phyloP scores from a whole-genome alignment of 2,797 vertebrate species.

The Chanos chanos region DNA sequence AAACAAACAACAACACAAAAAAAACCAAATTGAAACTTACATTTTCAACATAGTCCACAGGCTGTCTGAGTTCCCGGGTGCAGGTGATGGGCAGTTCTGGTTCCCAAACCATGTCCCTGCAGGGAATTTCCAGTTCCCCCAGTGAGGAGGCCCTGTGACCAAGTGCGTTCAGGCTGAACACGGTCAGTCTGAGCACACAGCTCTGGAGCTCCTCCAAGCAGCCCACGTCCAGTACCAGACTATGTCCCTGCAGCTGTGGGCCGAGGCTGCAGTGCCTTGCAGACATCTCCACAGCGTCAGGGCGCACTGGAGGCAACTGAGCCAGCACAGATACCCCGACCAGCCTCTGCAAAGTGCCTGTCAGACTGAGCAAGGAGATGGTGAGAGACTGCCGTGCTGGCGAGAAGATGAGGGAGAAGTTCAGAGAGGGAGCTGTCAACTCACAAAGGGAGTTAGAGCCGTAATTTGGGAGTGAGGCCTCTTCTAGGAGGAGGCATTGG shows the following conservation, averaged over 20 bases:
- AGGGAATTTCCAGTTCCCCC: conserved; percentile 66
- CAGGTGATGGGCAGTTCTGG: conserved; percentile 52
- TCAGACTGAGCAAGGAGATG: conserved; percentile 61
- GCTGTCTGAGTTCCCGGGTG: conserved; percentile 56
- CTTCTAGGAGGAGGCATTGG: conserved; percentile 29
- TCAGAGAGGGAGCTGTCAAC: conserved; percentile 57
- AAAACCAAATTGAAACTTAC: too few relatives aligned
- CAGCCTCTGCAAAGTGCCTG: conserved; percentile 53
- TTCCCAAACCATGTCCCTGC: conserved; percentile 63
- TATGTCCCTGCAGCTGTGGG: conserved; percentile 46
- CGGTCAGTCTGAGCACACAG: conserved; percentile 58
- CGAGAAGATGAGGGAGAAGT: conserved; percentile 70
- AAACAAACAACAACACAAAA: too few relatives aligned
- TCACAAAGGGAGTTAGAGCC: conserved; percentile 48
- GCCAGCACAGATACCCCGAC: conserved; percentile 64
- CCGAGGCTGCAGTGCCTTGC: conserved; percentile 41
- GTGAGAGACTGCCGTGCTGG: conserved; percentile 57
- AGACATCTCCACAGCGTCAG: conserved; percentile 52
- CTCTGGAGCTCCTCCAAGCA: conserved; percentile 62
- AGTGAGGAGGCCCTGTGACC: conserved; percentile 48
- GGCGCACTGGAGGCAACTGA: conserved; percentile 64
- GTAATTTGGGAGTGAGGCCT: conserved; percentile 56
- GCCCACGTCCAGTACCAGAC: conserved; percentile 59
- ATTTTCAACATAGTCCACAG: not conserved
- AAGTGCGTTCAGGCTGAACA: conserved; percentile 51